Evolutionary conservation across 2,113 vertebrate genomes (phyloP).

Genomic region (Heloderma charlesbogerti): DNA sequence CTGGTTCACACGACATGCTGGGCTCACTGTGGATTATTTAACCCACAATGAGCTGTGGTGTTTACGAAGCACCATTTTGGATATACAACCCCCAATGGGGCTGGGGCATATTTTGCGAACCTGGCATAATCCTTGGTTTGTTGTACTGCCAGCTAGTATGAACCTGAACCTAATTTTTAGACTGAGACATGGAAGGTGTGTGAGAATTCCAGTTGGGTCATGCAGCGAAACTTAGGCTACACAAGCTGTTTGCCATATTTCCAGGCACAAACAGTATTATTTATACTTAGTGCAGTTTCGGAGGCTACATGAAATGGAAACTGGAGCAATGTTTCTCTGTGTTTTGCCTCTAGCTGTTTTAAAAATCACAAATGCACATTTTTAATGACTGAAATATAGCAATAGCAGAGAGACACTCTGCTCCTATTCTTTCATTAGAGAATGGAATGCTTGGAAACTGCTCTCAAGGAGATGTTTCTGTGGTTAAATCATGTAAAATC

Average conservation of each 20-base stretch:
- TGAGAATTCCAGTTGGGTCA: not conserved
- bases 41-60: too few relatives aligned
- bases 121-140: not conserved
- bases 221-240: not conserved
- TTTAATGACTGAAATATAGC: slow-evolving; percentile 74
- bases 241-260: not conserved
- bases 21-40: too few relatives aligned
- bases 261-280: slow-evolving; percentile 19
- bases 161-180: not conserved
- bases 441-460: slow-evolving; percentile 55
- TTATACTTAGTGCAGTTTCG: slow-evolving; percentile 44
- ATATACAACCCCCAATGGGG: too few relatives aligned
- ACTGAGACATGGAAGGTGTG: not conserved
- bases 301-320: slow-evolving; percentile 50
- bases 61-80: too few relatives aligned
- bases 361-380: slow-evolving; percentile 73
- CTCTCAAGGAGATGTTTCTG: slow-evolving; percentile 57
- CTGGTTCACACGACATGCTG: too few relatives aligned
- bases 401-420: slow-evolving; percentile 69
- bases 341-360: slow-evolving; percentile 71
- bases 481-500: slow-evolving; percentile 47
- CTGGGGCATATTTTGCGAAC: too few relatives aligned
- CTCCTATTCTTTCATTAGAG: slow-evolving; percentile 64
- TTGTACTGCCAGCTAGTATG: not conserved
- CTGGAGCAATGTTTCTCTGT: slow-evolving; percentile 48